Evolutionary conservation across 2,888 invertebrate species (phyloP), one percentile per base, ranked within the genome.

Genomic region (Pachliopta kotzebuea): DNA sequence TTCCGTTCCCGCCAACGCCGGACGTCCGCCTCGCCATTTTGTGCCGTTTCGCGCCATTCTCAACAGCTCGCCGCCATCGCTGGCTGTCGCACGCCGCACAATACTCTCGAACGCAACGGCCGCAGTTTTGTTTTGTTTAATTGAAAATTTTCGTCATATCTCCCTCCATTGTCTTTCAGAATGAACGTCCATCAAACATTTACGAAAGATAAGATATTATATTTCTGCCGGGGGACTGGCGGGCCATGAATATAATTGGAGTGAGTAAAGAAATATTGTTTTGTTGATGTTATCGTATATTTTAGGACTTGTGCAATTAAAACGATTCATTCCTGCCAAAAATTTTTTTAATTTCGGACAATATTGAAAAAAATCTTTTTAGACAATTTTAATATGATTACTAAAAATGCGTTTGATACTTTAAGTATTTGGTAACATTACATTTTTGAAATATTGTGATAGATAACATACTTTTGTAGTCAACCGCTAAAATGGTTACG

Each of bases 91-190:
- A 69, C 74, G 71, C 77, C 77, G 77, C 71, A 88, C 86, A 88
- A 88, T 85, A 74, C 79, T 62, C 69, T 74, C 71, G 72, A 74
- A 71, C 75, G 66, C 67, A 71, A 80, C 72, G 72, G 74, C 70
- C 76, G 65, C 67, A 72, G 81, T 85, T 86, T 86, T 86, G 83
- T 86, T 87, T 86, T 79, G 78, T 88, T 84, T 85, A 88, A 89
- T 88, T 87, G 86, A 88, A 87, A 84, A 84, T 86, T 84, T 87
- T 86, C 81, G 83, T 81, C 80, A 80, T 84, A 85, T 83, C 80
- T 74, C 78, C 68, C 66, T 64, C 78, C 75, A 80, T 88, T 88
- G 83, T 87, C 71, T 76, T 71, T 65, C 66, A 76, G 74, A 75
- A 78, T 74, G 74, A 75, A 75, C 72, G 74, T 73, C 72, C 71